These are phyloP conservation scores for Apoderus coryli DNA, from an alignment of 2,888 invertebrate species.

Conservation along the genomic window DNA sequence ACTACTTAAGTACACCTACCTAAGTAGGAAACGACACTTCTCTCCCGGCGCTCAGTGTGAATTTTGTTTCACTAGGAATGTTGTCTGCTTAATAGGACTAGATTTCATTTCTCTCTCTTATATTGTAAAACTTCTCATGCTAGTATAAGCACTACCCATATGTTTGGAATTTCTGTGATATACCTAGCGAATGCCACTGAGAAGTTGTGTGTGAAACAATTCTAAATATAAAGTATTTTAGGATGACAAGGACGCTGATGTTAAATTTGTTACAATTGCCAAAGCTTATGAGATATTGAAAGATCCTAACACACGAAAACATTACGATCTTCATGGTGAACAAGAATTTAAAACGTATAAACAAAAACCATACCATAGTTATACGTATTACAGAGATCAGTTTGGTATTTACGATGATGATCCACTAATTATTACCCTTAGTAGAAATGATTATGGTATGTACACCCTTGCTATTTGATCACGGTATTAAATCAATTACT, in stretches of 20 bases:
- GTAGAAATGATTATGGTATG: conserved; percentile 59
- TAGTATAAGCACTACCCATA: no score
- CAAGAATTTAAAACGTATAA: conserved; percentile 38
- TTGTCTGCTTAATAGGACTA: no score
- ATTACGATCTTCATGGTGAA: conserved; percentile 69
- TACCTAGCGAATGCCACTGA: no score
- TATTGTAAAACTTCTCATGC: conserved; percentile 2
- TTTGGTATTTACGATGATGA: conserved; percentile 83
- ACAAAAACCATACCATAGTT: conserved; percentile 58
- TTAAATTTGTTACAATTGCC: conserved; percentile 62
- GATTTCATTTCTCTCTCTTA: not conserved
- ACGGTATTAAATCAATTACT: no score
- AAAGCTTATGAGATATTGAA: conserved; percentile 78
- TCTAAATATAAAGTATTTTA: conserved; percentile 27
- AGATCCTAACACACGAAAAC: conserved; percentile 61
- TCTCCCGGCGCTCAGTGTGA: no score
- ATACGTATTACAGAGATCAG: conserved; percentile 63
- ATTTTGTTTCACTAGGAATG: no score
- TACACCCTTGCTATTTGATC: no score
- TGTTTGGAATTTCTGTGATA: no score
- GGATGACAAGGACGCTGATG: conserved; percentile 60
- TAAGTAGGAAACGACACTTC: no score
- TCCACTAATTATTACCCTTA: conserved; percentile 63
- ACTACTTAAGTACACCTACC: no score
- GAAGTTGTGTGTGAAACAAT: no score